Evolutionary conservation across 2,888 invertebrate species (phyloP).

Genomic region (Buathra laborator): DNA sequence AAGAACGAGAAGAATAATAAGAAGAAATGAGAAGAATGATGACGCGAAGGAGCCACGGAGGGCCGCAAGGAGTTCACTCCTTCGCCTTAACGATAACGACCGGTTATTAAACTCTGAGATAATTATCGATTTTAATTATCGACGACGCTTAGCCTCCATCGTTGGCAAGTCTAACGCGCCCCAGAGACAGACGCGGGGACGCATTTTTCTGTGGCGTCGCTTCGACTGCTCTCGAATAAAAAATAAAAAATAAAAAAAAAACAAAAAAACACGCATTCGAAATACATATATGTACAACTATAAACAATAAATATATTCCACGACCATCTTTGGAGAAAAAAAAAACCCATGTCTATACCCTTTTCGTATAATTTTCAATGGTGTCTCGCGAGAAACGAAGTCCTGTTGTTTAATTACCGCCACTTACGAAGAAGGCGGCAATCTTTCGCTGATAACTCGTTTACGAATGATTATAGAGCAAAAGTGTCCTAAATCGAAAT

Average conservation of each 20-base stretch:
- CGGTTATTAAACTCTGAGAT: conserved; percentile 82
- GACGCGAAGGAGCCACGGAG: conserved; percentile 64
- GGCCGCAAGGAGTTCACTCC: conserved; percentile 64
- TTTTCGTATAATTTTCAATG: neutral
- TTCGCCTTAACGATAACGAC: conserved; percentile 82
- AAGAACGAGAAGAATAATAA: conserved; percentile 42
- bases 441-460: neutral
- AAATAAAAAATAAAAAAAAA: conserved; percentile 36
- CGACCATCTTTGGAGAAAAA: neutral
- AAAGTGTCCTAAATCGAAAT: neutral
- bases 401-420: neutral
- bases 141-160: conserved; percentile 69
- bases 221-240: conserved; percentile 48
- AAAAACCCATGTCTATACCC: neutral
- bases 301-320: conserved; percentile 53
- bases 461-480: neutral
- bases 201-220: conserved; percentile 55
- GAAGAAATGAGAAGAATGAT: conserved; percentile 67
- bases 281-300: conserved; percentile 46
- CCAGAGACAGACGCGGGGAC: conserved; percentile 52
- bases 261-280: conserved; percentile 29
- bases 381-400: neutral
- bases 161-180: conserved; percentile 46
- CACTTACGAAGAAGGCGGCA: neutral
- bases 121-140: conserved; percentile 84